phyloP scores from a whole-genome alignment of 2,888 invertebrate species.

The Pachymerium ferrugineum region DNA sequence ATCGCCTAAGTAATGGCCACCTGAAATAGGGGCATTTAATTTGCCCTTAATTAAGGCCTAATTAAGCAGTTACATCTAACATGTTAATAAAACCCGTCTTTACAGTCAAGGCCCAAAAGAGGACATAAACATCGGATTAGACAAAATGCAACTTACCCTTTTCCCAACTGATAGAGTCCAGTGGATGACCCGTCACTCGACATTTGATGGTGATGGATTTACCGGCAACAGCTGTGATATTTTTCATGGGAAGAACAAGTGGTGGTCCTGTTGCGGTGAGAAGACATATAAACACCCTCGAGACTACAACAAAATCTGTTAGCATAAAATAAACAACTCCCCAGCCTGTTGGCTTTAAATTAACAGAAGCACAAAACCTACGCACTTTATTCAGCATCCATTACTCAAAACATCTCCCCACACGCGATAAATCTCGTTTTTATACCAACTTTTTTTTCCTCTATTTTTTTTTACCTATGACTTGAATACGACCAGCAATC shows the following conservation, averaged over 20 bases:
- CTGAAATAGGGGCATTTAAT: background rate
- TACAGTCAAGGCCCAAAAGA: background rate
- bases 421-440: background rate
- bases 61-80: background rate
- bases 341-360: background rate
- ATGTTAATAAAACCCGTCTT: background rate
- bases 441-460: background rate
- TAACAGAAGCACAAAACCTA: background rate
- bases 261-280: conserved; percentile 38
- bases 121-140: background rate
- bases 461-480: conserved; percentile 31
- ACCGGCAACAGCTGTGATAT: conserved; percentile 40
- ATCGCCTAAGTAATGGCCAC: background rate
- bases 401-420: background rate
- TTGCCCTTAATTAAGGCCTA: background rate
- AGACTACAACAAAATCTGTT: background rate
- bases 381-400: background rate
- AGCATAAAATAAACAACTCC: background rate
- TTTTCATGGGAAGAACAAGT: conserved; percentile 39
- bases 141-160: conserved; percentile 42
- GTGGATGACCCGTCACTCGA: conserved; percentile 48
- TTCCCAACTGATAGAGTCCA: conserved; percentile 46
- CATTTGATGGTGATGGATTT: conserved; percentile 44
- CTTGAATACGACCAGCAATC: background rate
- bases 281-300: background rate